Percentiles rank a stretch among this genome's conserved stretches.
Evolutionary conservation across 2,113 vertebrate species (phyloP).

Genomic region (Chaetodon auriga): DNA sequence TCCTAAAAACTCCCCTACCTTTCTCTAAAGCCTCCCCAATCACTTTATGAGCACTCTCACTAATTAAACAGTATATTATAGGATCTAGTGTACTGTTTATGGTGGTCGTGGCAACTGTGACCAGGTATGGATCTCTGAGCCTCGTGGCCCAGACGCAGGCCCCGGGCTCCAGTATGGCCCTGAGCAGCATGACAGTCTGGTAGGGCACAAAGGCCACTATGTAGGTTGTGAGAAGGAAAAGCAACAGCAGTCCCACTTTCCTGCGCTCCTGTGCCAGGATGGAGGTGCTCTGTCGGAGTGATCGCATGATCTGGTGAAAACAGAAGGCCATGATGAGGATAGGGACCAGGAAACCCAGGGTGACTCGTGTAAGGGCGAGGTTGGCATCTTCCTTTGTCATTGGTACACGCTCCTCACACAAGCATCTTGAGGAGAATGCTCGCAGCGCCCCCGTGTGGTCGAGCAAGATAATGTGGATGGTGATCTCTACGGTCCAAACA

Average conservation of each 20-base stretch:
- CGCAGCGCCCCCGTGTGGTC: conserved; percentile 75
- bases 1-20: background rate
- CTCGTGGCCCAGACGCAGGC: conserved; percentile 80
- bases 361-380: conserved; percentile 84
- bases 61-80: conserved; percentile 89
- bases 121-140: conserved; percentile 86
- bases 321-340: conserved; percentile 86
- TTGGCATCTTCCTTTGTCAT: conserved; percentile 77
- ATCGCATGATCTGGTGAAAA: conserved; percentile 85
- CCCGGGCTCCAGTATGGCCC: conserved; percentile 81
- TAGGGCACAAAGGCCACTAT: conserved; percentile 89
- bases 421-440: conserved; percentile 71
- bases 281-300: conserved; percentile 74
- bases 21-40: conserved; percentile 32
- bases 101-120: conserved; percentile 87
- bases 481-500: conserved; percentile 87
- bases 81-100: conserved; percentile 90
- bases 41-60: conserved; percentile 70
- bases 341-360: conserved; percentile 88
- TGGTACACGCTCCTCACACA: conserved; percentile 86
- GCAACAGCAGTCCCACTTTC: conserved; percentile 64
- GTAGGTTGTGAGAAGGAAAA: conserved; percentile 88
- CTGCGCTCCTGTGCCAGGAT: conserved; percentile 31
- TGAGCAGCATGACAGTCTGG: conserved; percentile 87
- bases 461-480: conserved; percentile 81